Percentiles rank a stretch among this genome's conserved stretches.
phyloP scores from a whole-genome alignment of 2,888 invertebrate species.

The Phania funesta region DNA sequence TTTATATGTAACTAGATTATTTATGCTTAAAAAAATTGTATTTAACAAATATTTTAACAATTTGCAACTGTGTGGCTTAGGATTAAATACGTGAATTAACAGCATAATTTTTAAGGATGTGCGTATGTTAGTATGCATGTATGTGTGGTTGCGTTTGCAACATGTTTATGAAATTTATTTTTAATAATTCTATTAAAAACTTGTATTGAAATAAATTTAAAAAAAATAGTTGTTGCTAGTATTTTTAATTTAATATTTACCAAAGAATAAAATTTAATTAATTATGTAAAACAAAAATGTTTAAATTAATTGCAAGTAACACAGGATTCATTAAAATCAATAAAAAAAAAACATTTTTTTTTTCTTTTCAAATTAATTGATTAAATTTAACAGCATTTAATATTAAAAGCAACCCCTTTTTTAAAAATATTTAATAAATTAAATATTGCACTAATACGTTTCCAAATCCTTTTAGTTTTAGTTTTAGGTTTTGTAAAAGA shows the following conservation, averaged over 20 bases:
- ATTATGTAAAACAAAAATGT: constrained; percentile 37
- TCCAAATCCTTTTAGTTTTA: no score
- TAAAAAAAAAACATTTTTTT: constrained; percentile 11
- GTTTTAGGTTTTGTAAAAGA: no score
- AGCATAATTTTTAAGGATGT: no score
- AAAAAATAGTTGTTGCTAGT: constrained; percentile 3
- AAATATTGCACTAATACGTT: no score
- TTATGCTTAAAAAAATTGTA: constrained; percentile 24
- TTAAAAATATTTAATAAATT: no score
- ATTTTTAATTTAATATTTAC: constrained; percentile 49
- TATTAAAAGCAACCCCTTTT: no score
- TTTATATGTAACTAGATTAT: constrained; percentile 59
- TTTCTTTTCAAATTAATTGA: neutral
- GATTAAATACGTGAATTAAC: neutral
- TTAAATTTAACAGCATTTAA: no score
- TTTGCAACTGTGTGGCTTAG: constrained; percentile 19
- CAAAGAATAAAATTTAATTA: constrained; percentile 43
- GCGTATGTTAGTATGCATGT: neutral
- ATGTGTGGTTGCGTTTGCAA: neutral
- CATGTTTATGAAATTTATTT: constrained; percentile 29
- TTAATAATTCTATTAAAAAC: constrained; percentile 14
- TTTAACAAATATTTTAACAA: constrained; percentile 26
- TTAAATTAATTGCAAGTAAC: constrained; percentile 31
- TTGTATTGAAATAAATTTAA: constrained; percentile 11
- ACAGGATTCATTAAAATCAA: constrained; percentile 40